Evolutionary conservation across 2,888 invertebrate species (phyloP), one percentile per base, ranked within the genome.

Genomic region (Caenorhabditis zanzibari): DNA sequence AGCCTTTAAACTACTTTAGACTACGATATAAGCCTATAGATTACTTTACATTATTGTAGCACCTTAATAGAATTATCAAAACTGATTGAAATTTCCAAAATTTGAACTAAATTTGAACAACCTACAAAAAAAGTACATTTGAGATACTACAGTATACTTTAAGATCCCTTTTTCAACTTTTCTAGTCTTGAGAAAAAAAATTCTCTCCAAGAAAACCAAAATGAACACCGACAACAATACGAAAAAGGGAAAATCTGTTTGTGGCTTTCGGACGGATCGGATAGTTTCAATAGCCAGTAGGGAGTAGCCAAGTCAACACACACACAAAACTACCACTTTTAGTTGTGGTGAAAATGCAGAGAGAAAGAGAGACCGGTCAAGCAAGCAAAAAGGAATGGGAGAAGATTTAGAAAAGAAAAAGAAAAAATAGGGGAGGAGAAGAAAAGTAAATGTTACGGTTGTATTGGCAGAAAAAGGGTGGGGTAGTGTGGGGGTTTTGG

Each of bases 341-440:
- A 56, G 76, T n/a, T n/a, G n/a, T n/a, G 32, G 63, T 38, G 59
- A 59, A 35, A 59, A 35, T 19, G 64, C 47, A 75, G 32, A 77
- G 76, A 76, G 69, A 77, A 32, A 75, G 32, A 77, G 76, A 76
- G 69, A 77, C 77, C 77, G 77, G 77, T 77, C 77, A 77, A 71
- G 69, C 69, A 71, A 22, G 38, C 10, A 28, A 54, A 38, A 38
- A 38, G 38, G 38, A 12, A 38, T 6, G 38, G 28, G 61, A 14
- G 63, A 41, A 24, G 35, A 74, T 38, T 52, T 22, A 12, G 14
- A 24, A 63, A 49, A 73, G 47, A 49, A 32, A 52, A 12, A 19
- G 19, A 71, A 58, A 32, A 49, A 19, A 49, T 10, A 4, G 28
- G 26, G n/a, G 14, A 54, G 14, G 49, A 49, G 22, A 38, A 63